Evolutionary conservation across 2,113 vertebrate genomes (phyloP), one percentile per base, ranked within the genome.

Genomic region (Lanius ludovicianus): DNA sequence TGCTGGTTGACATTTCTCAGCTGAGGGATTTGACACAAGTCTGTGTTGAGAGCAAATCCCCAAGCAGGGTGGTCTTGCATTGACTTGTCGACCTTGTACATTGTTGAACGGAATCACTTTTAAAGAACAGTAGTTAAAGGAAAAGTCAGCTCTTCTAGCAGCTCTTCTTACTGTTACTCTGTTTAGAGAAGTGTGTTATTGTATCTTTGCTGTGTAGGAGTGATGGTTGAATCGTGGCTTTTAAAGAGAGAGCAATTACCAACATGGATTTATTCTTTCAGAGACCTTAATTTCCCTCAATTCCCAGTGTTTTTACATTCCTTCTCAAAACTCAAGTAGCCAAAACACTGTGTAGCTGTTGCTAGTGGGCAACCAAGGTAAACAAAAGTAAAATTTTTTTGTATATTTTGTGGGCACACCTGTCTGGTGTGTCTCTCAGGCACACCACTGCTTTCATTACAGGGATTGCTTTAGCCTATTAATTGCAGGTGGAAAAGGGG

Each of bases 1-100:
- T 98, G 98, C 97, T 98, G 97, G 98, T 97, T 98, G 98, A 98
- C 97, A 98, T 98, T 98, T 98, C 97, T 98, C 98, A 98, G 98
- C 98, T 97, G 98, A 98, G 93, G 96, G 96, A 97, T 97, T 97
- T 56, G 59, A 96, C 93, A 95, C 92, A 97, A 97, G 95, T 93
- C 90, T 97, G 95, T 92, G 96, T 95, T 90, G 97, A 96, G 95
- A 97, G 86, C 88, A 97, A 96, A 98, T 92, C 94, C 94, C 97
- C 98, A 87, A 98, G 95, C 98, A 98, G 98, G 98, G 98, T 98
- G 98, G 98, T 98, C 98, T 96, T 69, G 94, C 44, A 1, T 63
- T 98, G 98, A 98, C 98, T 98, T 98, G 79, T 93, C 96, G 98
- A 98, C 98, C 98, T 98, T 96, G 95, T 97, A 95, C 91, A 86